Evolutionary conservation across 2,113 vertebrate species (phyloP).

Genomic region (Mystacornis crossleyi): DNA sequence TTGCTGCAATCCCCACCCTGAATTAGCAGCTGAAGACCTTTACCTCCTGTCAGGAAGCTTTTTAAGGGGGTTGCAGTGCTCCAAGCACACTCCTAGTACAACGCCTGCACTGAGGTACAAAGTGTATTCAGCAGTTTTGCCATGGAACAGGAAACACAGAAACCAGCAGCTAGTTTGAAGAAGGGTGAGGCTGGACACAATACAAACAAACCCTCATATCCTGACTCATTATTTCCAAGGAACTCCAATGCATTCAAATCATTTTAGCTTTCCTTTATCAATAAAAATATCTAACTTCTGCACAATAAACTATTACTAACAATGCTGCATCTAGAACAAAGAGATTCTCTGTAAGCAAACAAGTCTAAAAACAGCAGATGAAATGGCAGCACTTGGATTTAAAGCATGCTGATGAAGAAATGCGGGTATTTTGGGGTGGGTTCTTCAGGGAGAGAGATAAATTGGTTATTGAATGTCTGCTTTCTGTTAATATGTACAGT

Average conservation of each 20-base stretch:
- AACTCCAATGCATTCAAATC: neutral
- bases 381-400: neutral
- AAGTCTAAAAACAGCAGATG: neutral
- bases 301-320: neutral
- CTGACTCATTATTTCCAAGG: conserved; percentile 33
- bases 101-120: neutral
- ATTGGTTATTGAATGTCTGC: neutral
- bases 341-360: neutral
- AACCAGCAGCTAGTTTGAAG: neutral
- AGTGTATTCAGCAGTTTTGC: neutral
- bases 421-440: neutral
- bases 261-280: neutral
- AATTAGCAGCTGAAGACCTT: neutral
- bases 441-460: neutral
- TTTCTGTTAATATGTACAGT: neutral
- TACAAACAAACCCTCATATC: neutral
- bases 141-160: neutral
- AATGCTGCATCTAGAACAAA: neutral
- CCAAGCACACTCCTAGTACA: neutral
- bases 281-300: neutral
- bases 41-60: neutral
- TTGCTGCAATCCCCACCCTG: neutral
- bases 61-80: neutral
- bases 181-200: conserved; percentile 15
- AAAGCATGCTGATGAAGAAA: neutral